Conservation (phyloP, 1,140 invertebrate species). For the Pentalonia nigronervosa region DNA sequence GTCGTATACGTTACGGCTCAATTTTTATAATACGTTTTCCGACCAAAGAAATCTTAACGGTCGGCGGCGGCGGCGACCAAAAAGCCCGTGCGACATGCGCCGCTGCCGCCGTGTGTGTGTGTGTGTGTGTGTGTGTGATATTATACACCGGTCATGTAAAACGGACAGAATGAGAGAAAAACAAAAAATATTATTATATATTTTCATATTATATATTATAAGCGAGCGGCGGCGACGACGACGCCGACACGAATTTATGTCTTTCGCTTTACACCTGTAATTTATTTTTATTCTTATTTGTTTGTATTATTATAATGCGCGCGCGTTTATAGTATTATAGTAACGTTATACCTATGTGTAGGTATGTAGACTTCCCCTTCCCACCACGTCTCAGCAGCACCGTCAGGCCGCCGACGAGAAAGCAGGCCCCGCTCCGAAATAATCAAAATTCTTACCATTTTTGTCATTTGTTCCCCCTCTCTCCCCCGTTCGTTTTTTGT, state of each 20-base stretch:
- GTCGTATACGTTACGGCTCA: neutral
- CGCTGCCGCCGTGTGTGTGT: too few species aligned
- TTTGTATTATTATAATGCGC: constrained; percentile 25
- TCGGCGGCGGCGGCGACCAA: neutral
- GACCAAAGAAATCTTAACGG: constrained; percentile 3
- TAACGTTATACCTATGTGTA: neutral
- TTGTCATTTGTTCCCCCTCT: neutral
- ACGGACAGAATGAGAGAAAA: neutral
- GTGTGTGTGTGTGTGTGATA: neutral
- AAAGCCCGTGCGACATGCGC: neutral
- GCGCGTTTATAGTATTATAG: neutral
- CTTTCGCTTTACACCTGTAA: constrained; percentile 20
- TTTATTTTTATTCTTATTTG: constrained; percentile 21
- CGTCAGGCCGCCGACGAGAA: neutral
- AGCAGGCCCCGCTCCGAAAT: constrained; percentile 7
- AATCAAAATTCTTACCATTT: constrained; percentile 10
- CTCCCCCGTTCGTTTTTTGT: neutral
- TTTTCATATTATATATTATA: constrained; percentile 1
- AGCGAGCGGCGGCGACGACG: constrained; percentile 11
- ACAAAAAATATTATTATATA: constrained; percentile 43
- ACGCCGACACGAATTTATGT: constrained; percentile 48
- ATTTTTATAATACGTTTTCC: neutral
- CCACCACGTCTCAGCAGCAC: neutral
- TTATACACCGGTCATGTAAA: neutral
- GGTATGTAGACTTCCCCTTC: neutral